Base-by-base conservation (phyloP, 2,888 invertebrate genomes). In the Cephus pygmeus region DNA sequence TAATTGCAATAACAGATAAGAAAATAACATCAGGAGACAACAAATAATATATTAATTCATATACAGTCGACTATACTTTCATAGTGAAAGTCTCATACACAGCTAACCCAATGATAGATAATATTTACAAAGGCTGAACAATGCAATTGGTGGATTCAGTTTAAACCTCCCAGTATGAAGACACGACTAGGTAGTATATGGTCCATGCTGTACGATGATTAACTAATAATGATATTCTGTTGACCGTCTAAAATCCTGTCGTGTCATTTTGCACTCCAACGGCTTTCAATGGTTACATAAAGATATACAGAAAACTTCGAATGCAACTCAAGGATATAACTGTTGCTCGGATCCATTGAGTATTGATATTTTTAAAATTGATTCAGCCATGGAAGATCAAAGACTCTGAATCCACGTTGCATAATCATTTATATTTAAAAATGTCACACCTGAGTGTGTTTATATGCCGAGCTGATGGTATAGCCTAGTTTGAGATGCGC, bases 401-500 rank as follows among this genome's bases (percentile, higher is more conserved):
- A 23, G 56, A 23, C 23, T 6, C 56, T 56, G 56, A 56, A 23
- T 56, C 9, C 9, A 56, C 1, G 15, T 56, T 56, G 15, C 69
- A 75, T 69, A 31, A 76, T 75, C 36, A 69, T 69, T 23, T 9
- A 23, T 9, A 56, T 56, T 23, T 56, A 1, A 69, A 86, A 9
- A 56, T 23, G 23, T 56, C 90, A 90, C 89, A 96, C 96, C 94
- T 96, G 94, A 87, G 94, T 93, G 86, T 94, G 93, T 88, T 96
- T 95, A 86, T 95, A 94, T 31, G 94, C 93, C n/a, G 93, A 92
- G 30, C 94, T 93, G 83, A 96, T 94, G 76, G 93, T 93, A 83
- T 93, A 94, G 73, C 97, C 96, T 76, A 97, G 93, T 90, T 97
- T 97, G 77, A 97, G 94, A 83, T 97, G 95, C 3, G 97, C 96